Percentiles rank a stretch among this genome's conserved stretches.
phyloP scores from a whole-genome alignment of 2,888 invertebrate genomes.

The Cactoblastis cactorum region DNA sequence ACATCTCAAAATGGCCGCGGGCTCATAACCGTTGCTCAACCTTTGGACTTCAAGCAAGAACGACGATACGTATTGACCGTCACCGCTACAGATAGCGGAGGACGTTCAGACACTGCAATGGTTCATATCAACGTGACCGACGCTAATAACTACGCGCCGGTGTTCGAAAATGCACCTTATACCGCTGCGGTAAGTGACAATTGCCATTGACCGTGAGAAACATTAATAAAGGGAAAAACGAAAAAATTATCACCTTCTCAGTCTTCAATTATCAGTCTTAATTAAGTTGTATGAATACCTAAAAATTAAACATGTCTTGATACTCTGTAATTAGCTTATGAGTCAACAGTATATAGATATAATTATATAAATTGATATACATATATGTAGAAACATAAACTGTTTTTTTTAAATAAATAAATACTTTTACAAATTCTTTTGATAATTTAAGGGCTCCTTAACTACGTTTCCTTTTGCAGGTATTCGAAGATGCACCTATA shows the following conservation, averaged over 20 bases:
- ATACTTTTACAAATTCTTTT: too few species aligned
- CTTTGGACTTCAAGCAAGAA: constrained; percentile 95
- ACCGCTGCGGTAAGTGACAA: constrained; percentile 83
- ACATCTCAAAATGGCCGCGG: constrained; percentile 94
- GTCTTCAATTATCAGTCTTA: too few species aligned
- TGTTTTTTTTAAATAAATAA: too few species aligned
- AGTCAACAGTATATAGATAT: too few species aligned
- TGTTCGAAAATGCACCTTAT: constrained; percentile 96
- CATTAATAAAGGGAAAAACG: too few species aligned
- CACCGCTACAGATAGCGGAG: constrained; percentile 94
- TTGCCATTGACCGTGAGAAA: not conserved
- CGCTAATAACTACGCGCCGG: constrained; percentile 95
- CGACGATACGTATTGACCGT: constrained; percentile 91
- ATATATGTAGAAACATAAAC: too few species aligned
- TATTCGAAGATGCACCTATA: constrained; percentile 95
- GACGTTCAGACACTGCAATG: constrained; percentile 91
- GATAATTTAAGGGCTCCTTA: too few species aligned
- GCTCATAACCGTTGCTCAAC: constrained; percentile 91
- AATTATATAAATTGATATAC: too few species aligned
- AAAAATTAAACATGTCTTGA: too few species aligned
- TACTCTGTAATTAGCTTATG: too few species aligned
- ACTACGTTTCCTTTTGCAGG: constrained; percentile 52
- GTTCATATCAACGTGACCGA: constrained; percentile 96
- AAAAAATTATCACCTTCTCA: too few species aligned
- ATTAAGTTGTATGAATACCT: too few species aligned